Evolutionary conservation across 2,113 vertebrate genomes (phyloP).

Genomic region (Dicrurus megarhynchus): DNA sequence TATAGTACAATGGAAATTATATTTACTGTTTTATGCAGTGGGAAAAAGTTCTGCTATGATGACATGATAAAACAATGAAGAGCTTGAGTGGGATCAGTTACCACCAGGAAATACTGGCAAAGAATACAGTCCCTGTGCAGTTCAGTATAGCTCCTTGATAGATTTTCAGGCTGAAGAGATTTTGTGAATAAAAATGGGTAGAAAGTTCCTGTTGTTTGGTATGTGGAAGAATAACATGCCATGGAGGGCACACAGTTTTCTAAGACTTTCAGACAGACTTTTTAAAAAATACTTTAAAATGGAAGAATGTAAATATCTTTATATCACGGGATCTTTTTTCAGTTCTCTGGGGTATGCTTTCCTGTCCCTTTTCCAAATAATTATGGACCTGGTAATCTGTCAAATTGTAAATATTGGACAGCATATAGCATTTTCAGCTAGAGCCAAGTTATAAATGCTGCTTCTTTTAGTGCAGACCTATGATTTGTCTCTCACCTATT

Average conservation of each 20-base stretch:
- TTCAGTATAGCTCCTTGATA: conserved; percentile 12
- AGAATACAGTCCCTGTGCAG: neutral
- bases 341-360: neutral
- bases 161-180: conserved; percentile 21
- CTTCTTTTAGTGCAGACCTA: neutral
- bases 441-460: neutral
- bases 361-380: neutral
- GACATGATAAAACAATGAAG: neutral
- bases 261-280: neutral
- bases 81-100: neutral
- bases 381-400: neutral
- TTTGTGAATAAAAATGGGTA: neutral
- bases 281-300: neutral
- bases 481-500: neutral
- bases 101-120: neutral
- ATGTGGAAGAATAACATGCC: neutral
- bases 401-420: neutral
- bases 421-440: neutral
- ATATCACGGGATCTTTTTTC: neutral
- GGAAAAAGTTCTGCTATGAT: neutral
- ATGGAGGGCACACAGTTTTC: neutral
- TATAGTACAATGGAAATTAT: conserved; percentile 16
- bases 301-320: neutral
- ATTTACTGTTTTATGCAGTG: neutral
- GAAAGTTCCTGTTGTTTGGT: neutral